These are phyloP conservation scores for Haliclona indistincta DNA, from an alignment of 37 sponge, comb jelly and placozoan genomes.

Conservation along the genomic window DNA sequence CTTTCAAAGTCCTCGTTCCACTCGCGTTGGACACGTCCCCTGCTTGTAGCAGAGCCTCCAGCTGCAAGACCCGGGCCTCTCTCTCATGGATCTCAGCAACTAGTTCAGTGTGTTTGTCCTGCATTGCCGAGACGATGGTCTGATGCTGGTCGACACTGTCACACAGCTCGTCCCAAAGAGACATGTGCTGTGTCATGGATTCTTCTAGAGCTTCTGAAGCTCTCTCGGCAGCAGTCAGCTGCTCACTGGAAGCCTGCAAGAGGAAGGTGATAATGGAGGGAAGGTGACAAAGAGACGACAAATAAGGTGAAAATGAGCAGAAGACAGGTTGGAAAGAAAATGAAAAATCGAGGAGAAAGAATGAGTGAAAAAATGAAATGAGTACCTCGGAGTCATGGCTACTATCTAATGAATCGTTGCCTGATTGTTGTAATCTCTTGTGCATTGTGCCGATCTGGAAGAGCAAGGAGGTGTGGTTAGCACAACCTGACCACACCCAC, in stretches of 20 bases:
- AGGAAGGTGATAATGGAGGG: too few relatives aligned
- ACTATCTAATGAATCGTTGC: too few relatives aligned
- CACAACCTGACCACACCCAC: too few relatives aligned
- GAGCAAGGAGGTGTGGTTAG: too few relatives aligned
- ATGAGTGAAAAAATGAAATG: too few relatives aligned
- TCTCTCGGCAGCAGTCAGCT: too few relatives aligned
- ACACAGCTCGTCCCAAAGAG: not conserved
- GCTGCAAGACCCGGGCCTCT: not conserved
- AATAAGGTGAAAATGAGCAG: not conserved
- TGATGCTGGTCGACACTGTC: not conserved
- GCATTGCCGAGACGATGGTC: not conserved
- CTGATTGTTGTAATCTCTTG: too few relatives aligned
- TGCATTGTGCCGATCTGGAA: too few relatives aligned
- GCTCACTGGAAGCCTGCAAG: too few relatives aligned
- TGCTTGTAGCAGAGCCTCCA: constrained; percentile 3
- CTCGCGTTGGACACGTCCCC: too few relatives aligned
- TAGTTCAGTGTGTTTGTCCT: not conserved
- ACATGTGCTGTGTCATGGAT: not conserved
- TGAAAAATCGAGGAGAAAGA: too few relatives aligned
- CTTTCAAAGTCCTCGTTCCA: not conserved
- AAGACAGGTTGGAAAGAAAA: not conserved
- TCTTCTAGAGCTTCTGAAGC: not conserved
- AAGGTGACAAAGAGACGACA: not conserved
- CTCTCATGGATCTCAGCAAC: not conserved
- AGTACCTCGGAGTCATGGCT: too few relatives aligned